These are phyloP conservation scores for Brachionus koreanus DNA, from an alignment of 1,140 invertebrate genomes.

Conservation along the genomic window DNA sequence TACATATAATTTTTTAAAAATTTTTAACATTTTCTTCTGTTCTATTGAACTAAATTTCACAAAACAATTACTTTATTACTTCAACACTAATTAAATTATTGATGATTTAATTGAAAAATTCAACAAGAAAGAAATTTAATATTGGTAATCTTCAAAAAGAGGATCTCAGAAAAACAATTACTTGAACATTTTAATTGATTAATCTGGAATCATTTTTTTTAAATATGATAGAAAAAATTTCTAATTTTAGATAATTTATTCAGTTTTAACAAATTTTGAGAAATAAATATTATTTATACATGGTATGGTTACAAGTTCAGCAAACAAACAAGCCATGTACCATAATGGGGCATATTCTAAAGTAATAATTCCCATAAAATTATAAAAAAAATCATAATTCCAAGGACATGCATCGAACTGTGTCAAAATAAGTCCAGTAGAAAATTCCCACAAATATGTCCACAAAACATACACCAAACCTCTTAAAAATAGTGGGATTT, in stretches of 20 bases:
- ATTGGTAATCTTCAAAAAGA: too few relatives aligned
- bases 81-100: too few relatives aligned
- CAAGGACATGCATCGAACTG: slow-evolving; percentile 62
- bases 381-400: slow-evolving; percentile 61
- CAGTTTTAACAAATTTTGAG: background rate
- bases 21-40: too few relatives aligned
- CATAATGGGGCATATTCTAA: slow-evolving; percentile 63
- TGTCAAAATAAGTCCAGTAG: slow-evolving; percentile 59
- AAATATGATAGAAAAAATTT: background rate
- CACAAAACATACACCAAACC: slow-evolving; percentile 59
- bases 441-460: slow-evolving; percentile 62
- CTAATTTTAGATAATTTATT: background rate
- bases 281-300: slow-evolving; percentile 8
- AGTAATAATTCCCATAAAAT: slow-evolving; percentile 61
- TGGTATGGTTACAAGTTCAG: slow-evolving; percentile 51
- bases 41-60: too few relatives aligned
- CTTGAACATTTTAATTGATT: too few relatives aligned
- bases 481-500: slow-evolving; percentile 55
- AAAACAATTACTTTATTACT: too few relatives aligned
- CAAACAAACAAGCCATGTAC: slow-evolving; percentile 56
- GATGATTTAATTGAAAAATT: too few relatives aligned
- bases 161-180: too few relatives aligned
- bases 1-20: too few relatives aligned
- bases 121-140: too few relatives aligned
- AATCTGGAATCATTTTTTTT: too few relatives aligned